These are phyloP conservation scores for Cossypha heuglini DNA, from an alignment of 2,797 vertebrate species.

Conservation along the genomic window DNA sequence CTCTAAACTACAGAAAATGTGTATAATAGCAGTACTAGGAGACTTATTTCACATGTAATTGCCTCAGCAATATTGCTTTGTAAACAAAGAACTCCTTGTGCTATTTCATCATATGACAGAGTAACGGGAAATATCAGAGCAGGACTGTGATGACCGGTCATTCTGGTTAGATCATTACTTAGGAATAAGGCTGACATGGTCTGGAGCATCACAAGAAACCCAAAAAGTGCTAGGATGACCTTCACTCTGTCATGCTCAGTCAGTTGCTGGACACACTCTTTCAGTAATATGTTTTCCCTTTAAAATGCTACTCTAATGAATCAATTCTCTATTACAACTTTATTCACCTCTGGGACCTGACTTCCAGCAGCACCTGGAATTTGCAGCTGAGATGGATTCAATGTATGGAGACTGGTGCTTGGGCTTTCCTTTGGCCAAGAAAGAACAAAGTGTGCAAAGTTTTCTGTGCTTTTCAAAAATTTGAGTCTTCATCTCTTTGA, in stretches of 20 bases:
- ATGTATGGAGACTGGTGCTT: background rate
- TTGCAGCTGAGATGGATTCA: background rate
- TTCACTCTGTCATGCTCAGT: background rate
- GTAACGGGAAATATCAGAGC: background rate
- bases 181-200: background rate
- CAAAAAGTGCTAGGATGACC: background rate
- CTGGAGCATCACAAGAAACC: background rate
- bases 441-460: background rate
- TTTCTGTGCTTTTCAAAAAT: background rate
- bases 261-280: background rate
- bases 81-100: slow-evolving; percentile 25
- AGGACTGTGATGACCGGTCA: background rate
- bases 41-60: background rate
- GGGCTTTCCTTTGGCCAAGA: background rate
- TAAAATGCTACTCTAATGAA: background rate
- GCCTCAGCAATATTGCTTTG: background rate
- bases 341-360: background rate
- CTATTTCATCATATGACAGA: background rate
- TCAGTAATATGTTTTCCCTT: background rate
- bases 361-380: background rate
- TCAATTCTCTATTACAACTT: background rate
- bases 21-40: background rate
- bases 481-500: background rate
- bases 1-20: background rate
- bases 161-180: background rate